These are phyloP conservation scores for Proteles cristata DNA, from an alignment of 2,113 vertebrate genomes.

Conservation along the genomic window DNA sequence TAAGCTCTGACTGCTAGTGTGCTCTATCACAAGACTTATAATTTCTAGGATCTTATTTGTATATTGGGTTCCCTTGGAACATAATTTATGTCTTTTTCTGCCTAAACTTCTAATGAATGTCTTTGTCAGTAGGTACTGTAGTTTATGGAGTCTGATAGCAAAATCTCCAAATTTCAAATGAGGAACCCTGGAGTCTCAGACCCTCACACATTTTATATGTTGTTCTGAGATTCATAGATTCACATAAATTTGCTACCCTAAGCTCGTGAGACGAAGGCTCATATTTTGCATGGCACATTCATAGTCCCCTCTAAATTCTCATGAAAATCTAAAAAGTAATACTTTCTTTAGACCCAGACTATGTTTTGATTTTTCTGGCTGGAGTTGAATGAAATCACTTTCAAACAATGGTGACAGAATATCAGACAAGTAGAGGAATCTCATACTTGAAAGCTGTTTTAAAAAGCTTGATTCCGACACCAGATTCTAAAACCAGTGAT, in stretches of 20 bases:
- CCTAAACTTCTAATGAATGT: constrained; percentile 42
- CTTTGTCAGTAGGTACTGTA: constrained; percentile 37
- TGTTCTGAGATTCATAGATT: constrained; percentile 60
- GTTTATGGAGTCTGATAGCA: constrained; percentile 36
- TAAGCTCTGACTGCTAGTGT: neutral
- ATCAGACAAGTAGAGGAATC: neutral
- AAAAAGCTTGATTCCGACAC: neutral
- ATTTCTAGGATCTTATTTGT: constrained; percentile 49
- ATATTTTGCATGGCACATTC: constrained; percentile 35
- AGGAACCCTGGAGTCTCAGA: constrained; percentile 17
- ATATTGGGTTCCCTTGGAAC: constrained; percentile 45
- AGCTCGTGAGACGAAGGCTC: neutral
- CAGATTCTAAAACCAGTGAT: neutral
- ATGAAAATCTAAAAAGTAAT: constrained; percentile 39
- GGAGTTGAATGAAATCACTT: constrained; percentile 31
- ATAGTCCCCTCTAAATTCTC: constrained; percentile 28
- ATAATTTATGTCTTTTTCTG: constrained; percentile 15
- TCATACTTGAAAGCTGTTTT: neutral
- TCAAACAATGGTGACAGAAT: neutral
- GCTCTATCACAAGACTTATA: neutral
- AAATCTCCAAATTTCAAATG: constrained; percentile 57
- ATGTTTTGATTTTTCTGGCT: constrained; percentile 37
- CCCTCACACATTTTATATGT: neutral
- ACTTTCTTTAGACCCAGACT: constrained; percentile 42
- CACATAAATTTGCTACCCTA: constrained; percentile 56